These are phyloP conservation scores for Eupsilia transversa DNA, from an alignment of 2,888 invertebrate species.

Conservation along the genomic window DNA sequence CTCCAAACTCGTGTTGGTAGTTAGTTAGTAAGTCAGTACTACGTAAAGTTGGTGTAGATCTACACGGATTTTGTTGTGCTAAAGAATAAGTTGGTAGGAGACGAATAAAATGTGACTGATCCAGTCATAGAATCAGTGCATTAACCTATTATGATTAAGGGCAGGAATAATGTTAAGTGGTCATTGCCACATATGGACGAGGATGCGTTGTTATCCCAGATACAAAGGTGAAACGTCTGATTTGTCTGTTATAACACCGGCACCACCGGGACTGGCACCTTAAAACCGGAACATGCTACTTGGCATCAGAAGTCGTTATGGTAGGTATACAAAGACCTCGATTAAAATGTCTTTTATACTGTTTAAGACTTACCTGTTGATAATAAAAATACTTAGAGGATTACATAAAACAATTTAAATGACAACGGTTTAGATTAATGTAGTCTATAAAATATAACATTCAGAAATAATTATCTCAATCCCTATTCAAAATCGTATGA, in stretches of 20 bases:
- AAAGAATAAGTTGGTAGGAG: background rate
- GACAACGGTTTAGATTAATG: background rate
- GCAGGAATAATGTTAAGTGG: background rate
- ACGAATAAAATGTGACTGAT: background rate
- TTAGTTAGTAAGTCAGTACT: background rate
- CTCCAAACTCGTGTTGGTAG: background rate
- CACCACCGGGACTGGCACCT: too few relatives aligned
- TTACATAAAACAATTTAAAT: background rate
- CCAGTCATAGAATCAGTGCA: background rate
- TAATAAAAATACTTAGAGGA: background rate
- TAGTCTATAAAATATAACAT: background rate
- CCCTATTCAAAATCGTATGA: background rate
- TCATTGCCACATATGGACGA: background rate
- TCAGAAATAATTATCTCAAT: background rate
- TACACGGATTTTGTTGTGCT: background rate
- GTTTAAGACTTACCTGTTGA: background rate
- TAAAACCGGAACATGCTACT: too few relatives aligned
- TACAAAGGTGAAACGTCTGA: background rate
- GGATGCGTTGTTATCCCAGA: background rate
- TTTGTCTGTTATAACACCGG: too few relatives aligned
- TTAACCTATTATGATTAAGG: too few relatives aligned
- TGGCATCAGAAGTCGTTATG: too few relatives aligned
- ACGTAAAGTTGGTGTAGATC: background rate
- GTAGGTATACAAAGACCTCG: too few relatives aligned
- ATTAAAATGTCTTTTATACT: too few relatives aligned